A percentile compares a stretch with the other conserved stretches of the same genome.
These are phyloP conservation scores for Eulemur macaco DNA, from an alignment of 2,113 vertebrate species.

Conservation along the genomic window DNA sequence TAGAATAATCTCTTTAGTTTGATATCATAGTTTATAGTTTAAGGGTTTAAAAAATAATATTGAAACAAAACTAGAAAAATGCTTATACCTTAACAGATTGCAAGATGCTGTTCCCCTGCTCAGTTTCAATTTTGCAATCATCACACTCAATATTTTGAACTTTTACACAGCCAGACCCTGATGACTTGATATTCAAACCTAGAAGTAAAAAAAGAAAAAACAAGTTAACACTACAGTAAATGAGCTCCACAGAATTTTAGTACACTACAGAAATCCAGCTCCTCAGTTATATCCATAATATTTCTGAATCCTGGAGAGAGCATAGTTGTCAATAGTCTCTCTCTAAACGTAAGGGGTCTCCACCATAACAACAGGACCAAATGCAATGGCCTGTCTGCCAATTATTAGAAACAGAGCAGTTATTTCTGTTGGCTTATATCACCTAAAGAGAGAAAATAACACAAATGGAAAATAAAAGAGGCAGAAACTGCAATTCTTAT, in stretches of 20 bases:
- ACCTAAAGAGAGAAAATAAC: slow-evolving; percentile 34
- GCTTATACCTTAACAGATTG: slow-evolving; percentile 92
- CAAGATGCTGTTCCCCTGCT: slow-evolving; percentile 89
- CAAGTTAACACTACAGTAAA: slow-evolving; percentile 25
- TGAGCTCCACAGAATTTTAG: background rate
- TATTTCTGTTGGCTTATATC: background rate
- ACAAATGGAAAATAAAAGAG: background rate
- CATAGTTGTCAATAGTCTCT: background rate
- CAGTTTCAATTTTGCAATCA: slow-evolving; percentile 91
- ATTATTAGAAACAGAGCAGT: slow-evolving; percentile 9
- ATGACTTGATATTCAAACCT: slow-evolving; percentile 93
- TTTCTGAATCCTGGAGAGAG: background rate
- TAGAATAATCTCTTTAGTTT: background rate
- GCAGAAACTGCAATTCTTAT: background rate
- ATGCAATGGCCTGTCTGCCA: background rate
- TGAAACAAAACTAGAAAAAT: slow-evolving; percentile 36
- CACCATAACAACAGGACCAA: background rate
- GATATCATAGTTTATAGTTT: background rate
- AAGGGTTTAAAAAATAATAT: background rate
- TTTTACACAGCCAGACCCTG: slow-evolving; percentile 88
- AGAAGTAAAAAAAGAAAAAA: slow-evolving; percentile 67
- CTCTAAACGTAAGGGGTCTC: background rate
- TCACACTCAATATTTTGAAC: slow-evolving; percentile 93
- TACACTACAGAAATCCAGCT: background rate
- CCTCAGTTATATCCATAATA: background rate